Base-by-base conservation (phyloP, 1,140 invertebrate genomes). In the Pseudomyrmex gracilis region DNA sequence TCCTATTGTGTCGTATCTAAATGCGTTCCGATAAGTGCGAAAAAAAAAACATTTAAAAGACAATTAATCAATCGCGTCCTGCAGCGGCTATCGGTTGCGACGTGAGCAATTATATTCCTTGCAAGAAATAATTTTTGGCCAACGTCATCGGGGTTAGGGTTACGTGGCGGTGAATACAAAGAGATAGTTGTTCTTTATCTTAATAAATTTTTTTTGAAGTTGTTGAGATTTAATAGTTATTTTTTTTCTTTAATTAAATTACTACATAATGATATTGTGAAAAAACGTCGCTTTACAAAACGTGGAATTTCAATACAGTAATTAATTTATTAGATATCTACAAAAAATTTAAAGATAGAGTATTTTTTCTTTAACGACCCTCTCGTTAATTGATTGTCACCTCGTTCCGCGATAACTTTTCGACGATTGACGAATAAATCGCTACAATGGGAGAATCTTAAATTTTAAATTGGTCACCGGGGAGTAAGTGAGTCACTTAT, bases 21-120 rank as follows among this genome's bases (percentile, higher is more conserved):
- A 70, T 58, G 34, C 34, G n/a, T 43, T 20, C 12, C 15, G 76
- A 58, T 68, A 78, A 51, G 57, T 3, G 68, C 55, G 58, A 45
- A 63, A 76, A 82, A 17, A 63, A 76, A 82, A 76, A 74, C 3
- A 74, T 61, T 73, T 53, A 63, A 82, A 82, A 55, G 20, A 12
- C 24, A 63, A 47, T 55, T 76, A 76, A 82, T 82, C 80, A 82
- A 24, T 45, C 60, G n/a, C 47, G 34, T 63, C 5, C 17, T 82
- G 34, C 70, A 82, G 45, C 4, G 47, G 74, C 47, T 80, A 73
- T 73, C 57, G 55, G 17, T 13, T 13, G 12, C 67, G n/a, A 73
- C 47, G n/a, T 51, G 45, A 22, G 17, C 57, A 45, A 13, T 17
- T 53, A 70, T 78, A 70, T 78, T 71, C 71, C 22, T 53, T 58